These are phyloP conservation scores for rabbit (Oryctolagus cuniculus) DNA, from an alignment of 2,113 vertebrate species.

Conservation along the genomic window mOryCun1.1 NC_091436.1:54805001-54805500, in stretches of 20 bases:
- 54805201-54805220: not conserved
- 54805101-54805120: not conserved
- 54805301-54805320: slow-evolving; percentile 23
- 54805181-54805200: not conserved
- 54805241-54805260: not conserved
- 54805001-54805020: not conserved
- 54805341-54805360: not conserved
- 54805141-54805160: not conserved
- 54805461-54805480: not conserved
- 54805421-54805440: not conserved
- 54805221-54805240: slow-evolving; percentile 27
- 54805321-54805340: not conserved
- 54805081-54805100: not conserved
- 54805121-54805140: not conserved
- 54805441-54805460: not conserved
- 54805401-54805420: slow-evolving; percentile 4
- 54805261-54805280: slow-evolving; percentile 5
- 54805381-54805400: not conserved
- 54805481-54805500: not conserved
- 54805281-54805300: slow-evolving; percentile 34
- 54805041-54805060: not conserved
- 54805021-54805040: not conserved
- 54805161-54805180: not conserved
- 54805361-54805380: slow-evolving; percentile 6
- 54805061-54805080: not conserved